Base-by-base conservation (phyloP, 1,140 invertebrate genomes). In the Bicyclus anynana region DNA sequence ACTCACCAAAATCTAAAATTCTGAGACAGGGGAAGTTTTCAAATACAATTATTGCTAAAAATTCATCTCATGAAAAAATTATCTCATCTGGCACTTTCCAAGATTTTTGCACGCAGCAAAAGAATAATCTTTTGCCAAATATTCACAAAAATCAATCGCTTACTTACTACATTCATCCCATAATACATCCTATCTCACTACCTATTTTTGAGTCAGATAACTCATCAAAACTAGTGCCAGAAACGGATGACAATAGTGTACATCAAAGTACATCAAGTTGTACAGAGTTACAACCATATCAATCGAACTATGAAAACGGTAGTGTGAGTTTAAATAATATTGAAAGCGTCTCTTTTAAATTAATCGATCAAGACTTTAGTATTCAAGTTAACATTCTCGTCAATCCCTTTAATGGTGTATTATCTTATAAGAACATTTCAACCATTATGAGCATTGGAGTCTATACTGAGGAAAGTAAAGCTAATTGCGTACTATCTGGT, bases 261-360 rank as follows among this genome's bases (percentile, higher is more conserved):
- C 29, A 33, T 10, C 29, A 20, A 54, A 12, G 20, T 21, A n/a
- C 5, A 21, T 14, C 33, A 42, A 4, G 0, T 23, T 59, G 56
- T 49, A 55, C 35, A 20, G 37, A 47, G 12, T 35, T 71, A 38
- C 49, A 65, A 56, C 27, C 51, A 20, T 60, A 57, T 47, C 21
- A 13, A 14, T 14, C 13, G n/a, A 33, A n/a, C 46, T 16, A 42
- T 49, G 9, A 54, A 46, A 16, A 20, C 26, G 27, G 12, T 47
- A 2, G n/a, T 47, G 3, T 14, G 27, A 14, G 12, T 26, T 14
- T 16, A 16, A 23, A 6, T n/a, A 20, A 27, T 14, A 14, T 13
- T 26, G n/a, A 47, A 0, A 26, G 26, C 1, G 21, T 10, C 5
- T 16, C n/a, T 26, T 1, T 3, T 5, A 47, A 27, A 47, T 1